phyloP scores from a whole-genome alignment of 2,113 vertebrate species.

The Gracilinanus agilis region DNA sequence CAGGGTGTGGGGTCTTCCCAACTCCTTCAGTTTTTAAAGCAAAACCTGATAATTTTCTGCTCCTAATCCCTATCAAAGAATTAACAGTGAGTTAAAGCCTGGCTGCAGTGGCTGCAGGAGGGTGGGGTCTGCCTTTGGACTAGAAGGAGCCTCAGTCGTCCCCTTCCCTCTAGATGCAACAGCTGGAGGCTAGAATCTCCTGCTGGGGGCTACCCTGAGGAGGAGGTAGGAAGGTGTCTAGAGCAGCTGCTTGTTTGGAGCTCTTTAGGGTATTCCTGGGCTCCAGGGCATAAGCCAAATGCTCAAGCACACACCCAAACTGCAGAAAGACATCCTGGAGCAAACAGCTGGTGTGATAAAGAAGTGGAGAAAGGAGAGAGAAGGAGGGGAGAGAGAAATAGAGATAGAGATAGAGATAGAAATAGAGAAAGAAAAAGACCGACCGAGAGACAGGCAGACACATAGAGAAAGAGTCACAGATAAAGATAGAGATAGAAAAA shows the following conservation, averaged over 20 bases:
- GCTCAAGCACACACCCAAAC: background rate
- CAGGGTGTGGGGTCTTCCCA: background rate
- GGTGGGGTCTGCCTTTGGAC: background rate
- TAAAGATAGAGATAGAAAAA: too few relatives aligned
- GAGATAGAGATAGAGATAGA: background rate
- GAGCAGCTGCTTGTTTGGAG: background rate
- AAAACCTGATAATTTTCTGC: background rate
- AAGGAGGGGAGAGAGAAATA: background rate
- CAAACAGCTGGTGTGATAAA: background rate
- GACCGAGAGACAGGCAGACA: background rate
- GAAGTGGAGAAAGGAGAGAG: background rate
- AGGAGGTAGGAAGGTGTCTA: background rate
- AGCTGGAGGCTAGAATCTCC: background rate
- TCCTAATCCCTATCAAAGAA: background rate
- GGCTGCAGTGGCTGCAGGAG: background rate
- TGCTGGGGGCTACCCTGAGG: background rate
- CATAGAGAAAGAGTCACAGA: background rate
- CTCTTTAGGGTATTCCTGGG: background rate
- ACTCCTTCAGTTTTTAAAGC: background rate
- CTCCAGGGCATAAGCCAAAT: background rate
- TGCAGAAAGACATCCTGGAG: background rate
- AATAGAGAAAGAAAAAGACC: background rate
- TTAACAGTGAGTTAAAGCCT: background rate
- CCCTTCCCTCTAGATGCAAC: background rate
- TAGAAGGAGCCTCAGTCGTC: background rate